These are phyloP conservation scores for Apomyelois bistriatella DNA, from an alignment of 2,888 invertebrate species.

Conservation along the genomic window DNA sequence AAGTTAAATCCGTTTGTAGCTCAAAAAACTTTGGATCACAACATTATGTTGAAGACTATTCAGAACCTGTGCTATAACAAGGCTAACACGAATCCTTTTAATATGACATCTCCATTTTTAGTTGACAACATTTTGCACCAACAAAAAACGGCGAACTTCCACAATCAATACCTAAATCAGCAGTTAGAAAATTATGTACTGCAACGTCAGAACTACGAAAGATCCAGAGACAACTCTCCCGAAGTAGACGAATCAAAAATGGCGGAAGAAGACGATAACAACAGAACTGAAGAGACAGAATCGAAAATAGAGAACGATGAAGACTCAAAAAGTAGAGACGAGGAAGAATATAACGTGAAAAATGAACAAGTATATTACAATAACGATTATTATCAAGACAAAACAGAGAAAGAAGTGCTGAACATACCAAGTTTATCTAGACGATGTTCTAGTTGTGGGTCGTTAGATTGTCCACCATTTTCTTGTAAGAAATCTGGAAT, in stretches of 20 bases:
- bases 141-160: conserved; percentile 71
- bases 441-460: conserved; percentile 78
- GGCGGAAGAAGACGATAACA: conserved; percentile 47
- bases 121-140: conserved; percentile 82
- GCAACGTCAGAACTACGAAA: conserved; percentile 50
- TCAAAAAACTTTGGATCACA: conserved; percentile 55
- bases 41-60: conserved; percentile 75
- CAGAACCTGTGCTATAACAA: conserved; percentile 68
- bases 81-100: conserved; percentile 50
- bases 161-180: conserved; percentile 78
- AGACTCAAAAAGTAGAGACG: conserved; percentile 58
- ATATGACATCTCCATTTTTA: conserved; percentile 81
- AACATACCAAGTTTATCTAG: conserved; percentile 59
- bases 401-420: conserved; percentile 61
- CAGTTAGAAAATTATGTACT: conserved; percentile 66
- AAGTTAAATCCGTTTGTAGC: conserved; percentile 56
- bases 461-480: conserved; percentile 76
- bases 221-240: conserved; percentile 62
- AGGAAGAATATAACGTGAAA: conserved; percentile 54
- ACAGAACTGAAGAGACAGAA: conserved; percentile 42
- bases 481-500: conserved; percentile 70
- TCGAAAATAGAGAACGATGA: conserved; percentile 55
- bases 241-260: conserved; percentile 55
- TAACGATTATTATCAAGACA: conserved; percentile 52
- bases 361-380: conserved; percentile 52